A percentile compares a stretch with the other conserved stretches of the same genome.
Conservation (phyloP, 1,140 invertebrate species). For the Dreissena rostriformis region DNA sequence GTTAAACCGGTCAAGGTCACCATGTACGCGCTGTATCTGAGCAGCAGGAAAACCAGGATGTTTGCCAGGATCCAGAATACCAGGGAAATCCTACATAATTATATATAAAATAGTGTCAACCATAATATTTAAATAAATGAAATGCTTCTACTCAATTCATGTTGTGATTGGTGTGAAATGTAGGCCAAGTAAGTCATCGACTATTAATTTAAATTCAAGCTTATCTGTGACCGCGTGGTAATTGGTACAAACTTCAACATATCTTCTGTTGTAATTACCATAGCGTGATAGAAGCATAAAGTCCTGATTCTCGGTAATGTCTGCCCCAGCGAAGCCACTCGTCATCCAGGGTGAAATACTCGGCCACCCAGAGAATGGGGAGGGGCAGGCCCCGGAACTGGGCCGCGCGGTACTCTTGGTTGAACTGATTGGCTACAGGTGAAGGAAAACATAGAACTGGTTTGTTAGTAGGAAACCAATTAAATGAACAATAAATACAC, state of each 20-base stretch:
- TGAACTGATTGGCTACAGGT: constrained; percentile 82
- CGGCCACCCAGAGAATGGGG: constrained; percentile 96
- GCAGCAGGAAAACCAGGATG: constrained; percentile 93
- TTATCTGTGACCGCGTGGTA: neutral
- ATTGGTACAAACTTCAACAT: neutral
- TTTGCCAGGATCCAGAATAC: constrained; percentile 96
- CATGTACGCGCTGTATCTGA: constrained; percentile 94
- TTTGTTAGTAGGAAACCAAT: neutral
- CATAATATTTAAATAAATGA: neutral
- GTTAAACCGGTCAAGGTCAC: constrained; percentile 88
- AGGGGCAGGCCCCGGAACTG: constrained; percentile 94
- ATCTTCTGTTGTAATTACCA: constrained; percentile 86
- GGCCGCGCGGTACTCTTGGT: constrained; percentile 90
- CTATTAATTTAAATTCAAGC: neutral
- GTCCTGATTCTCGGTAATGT: constrained; percentile 96
- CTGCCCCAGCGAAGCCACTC: constrained; percentile 98
- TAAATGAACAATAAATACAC: no score
- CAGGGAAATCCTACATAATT: constrained; percentile 91
- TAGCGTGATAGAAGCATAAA: constrained; percentile 94
- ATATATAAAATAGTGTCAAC: neutral
- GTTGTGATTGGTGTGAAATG: neutral
- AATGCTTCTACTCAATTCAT: neutral
- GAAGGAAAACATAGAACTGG: neutral
- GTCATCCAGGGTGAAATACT: constrained; percentile 97
- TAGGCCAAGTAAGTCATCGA: neutral